A percentile compares a stretch with the other conserved stretches of the same genome.
These are phyloP conservation scores for Cotesia typhae DNA, from an alignment of 1,140 invertebrate species.

Conservation along the genomic window DNA sequence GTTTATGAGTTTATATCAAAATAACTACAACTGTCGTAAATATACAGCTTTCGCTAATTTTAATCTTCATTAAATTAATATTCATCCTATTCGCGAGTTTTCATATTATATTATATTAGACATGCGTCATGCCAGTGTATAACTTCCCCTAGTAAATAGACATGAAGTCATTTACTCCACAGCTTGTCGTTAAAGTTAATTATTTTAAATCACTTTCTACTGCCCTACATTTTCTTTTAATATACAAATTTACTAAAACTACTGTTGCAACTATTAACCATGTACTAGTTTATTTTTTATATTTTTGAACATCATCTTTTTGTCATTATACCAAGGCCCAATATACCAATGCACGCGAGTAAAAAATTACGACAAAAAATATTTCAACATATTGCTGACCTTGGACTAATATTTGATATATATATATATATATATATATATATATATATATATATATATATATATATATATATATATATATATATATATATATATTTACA, in stretches of 20 bases:
- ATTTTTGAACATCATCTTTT: no score
- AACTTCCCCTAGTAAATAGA: neutral
- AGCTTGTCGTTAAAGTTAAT: constrained; percentile 28
- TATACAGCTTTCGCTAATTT: constrained; percentile 15
- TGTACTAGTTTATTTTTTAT: no score
- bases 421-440: no score
- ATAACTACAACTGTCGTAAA: constrained; percentile 7
- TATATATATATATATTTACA: no score
- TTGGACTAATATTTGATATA: no score
- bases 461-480: no score
- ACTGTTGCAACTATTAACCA: neutral
- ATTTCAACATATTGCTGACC: no score
- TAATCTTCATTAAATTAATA: constrained; percentile 16
- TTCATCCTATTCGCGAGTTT: neutral
- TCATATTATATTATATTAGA: no score
- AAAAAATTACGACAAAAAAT: no score
- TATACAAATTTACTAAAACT: neutral
- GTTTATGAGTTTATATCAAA: neutral
- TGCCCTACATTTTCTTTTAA: constrained; percentile 22
- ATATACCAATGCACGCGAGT: no score
- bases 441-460: no score
- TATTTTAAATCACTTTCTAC: constrained; percentile 40
- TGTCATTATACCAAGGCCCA: no score
- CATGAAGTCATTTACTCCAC: neutral
- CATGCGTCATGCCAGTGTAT: constrained; percentile 9